Conservation (phyloP, 1,140 invertebrate species). For the Hylaeus volcanicus region DNA sequence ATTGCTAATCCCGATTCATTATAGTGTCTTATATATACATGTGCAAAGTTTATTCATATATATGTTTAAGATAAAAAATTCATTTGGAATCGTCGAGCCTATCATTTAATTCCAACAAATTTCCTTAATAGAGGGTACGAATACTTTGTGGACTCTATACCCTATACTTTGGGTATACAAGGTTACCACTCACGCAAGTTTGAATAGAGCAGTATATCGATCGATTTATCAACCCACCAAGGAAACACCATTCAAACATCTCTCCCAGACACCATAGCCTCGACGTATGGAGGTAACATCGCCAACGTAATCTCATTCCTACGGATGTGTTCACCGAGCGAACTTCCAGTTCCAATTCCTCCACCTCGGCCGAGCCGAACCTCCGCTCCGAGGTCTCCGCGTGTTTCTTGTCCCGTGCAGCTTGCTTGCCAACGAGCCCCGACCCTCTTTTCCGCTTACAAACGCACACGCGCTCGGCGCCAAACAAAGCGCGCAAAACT, state of each 20-base stretch:
- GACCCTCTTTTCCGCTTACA: conserved; percentile 65
- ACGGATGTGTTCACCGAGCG: conserved; percentile 11
- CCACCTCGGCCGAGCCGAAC: not conserved
- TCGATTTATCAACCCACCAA: not conserved
- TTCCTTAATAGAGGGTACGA: too few relatives aligned
- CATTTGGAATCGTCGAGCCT: too few relatives aligned
- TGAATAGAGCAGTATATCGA: too few relatives aligned
- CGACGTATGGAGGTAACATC: not conserved
- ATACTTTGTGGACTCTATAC: too few relatives aligned
- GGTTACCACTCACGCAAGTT: too few relatives aligned
- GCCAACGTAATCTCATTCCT: not conserved
- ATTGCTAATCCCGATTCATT: too few relatives aligned
- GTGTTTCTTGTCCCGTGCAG: conserved; percentile 53
- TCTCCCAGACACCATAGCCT: not conserved
- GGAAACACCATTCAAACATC: not conserved
- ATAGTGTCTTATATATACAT: too few relatives aligned
- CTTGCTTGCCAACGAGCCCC: conserved; percentile 35
- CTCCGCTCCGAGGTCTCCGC: conserved; percentile 22
- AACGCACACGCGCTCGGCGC: conserved; percentile 55
- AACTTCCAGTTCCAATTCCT: conserved; percentile 11
- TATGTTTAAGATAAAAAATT: too few relatives aligned
- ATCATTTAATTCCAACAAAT: too few relatives aligned
- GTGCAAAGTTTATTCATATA: too few relatives aligned
- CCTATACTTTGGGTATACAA: too few relatives aligned
- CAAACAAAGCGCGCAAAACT: conserved; percentile 59